Conservation (phyloP, 2,113 vertebrate species). For the human region DNA sequence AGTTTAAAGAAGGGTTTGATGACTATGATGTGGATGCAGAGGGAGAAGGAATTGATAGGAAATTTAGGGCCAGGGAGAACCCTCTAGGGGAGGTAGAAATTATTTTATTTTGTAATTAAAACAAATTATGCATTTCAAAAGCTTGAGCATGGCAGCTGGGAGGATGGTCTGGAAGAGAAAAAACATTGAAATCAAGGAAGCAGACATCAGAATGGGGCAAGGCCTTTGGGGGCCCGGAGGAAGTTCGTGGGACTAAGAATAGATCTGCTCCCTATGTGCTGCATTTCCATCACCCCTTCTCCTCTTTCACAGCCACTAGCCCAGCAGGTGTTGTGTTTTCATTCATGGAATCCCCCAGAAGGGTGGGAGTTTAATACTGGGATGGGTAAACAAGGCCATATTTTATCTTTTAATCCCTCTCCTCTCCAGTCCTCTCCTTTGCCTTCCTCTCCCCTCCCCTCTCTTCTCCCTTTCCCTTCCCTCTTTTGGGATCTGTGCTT, state of each 20-base stretch:
- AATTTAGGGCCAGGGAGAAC: not conserved
- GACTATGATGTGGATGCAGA: not conserved
- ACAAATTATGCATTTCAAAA: not conserved
- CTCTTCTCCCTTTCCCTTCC: conserved; percentile 42
- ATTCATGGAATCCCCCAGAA: not conserved
- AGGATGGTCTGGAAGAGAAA: not conserved
- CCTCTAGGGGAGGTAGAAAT: not conserved
- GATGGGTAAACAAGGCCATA: not conserved
- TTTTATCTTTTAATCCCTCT: not conserved
- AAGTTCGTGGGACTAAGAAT: not conserved
- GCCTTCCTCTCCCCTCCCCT: too few species aligned
- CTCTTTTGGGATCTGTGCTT: conserved; percentile 73
- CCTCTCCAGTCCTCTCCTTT: not conserved
- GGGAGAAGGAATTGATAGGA: not conserved
- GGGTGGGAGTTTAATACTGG: too few species aligned
- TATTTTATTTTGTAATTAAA: too few species aligned
- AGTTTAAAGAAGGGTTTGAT: not conserved
- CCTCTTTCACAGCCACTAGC: not conserved
- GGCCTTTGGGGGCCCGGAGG: not conserved
- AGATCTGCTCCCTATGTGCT: not conserved
- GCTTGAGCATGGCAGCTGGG: not conserved
- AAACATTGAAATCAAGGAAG: not conserved
- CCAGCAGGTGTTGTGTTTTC: not conserved
- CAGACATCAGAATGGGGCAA: accelerated
- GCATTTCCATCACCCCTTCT: not conserved